Evolutionary conservation across 2,797 vertebrate species (phyloP), one percentile per base, ranked within the genome.

Genomic region (Enteromius viviparus): DNA sequence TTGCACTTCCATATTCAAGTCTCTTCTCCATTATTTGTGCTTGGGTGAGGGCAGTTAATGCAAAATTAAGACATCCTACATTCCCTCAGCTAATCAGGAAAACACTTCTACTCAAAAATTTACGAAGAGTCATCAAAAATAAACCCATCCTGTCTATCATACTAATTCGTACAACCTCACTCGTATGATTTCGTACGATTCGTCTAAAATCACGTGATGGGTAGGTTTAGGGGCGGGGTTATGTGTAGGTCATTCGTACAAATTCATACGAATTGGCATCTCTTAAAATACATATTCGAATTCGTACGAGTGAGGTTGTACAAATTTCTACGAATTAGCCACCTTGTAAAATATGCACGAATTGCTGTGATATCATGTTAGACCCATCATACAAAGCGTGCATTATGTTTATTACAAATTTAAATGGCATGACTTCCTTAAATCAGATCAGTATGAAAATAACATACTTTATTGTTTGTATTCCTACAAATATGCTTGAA

Each of bases 11-110:
- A 84, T 75, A 68, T 80, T 74, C 40, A 66, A 34, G n/a, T 14
- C 21, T 60, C 77, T 66, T 68, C 68, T 79, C 42, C 34, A 80
- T 79, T 80, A 79, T 84, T 75, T 42, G 58, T 80, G 60, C 47
- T 34, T n/a, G 53, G 77, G 47, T 45, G 37, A 49, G 4, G 37
- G 47, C 26, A 34, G 68, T 62, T 72, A 23, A 81, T 81, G 53
- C 53, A 62, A 81, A 71, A 81, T 81, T 72, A 72, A 81, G 78
- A 62, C 53, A 23, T 62, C 42, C 19, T 21, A 19, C 66, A n/a
- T 40, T 71, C 53, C 37, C 51, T 71, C 6, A 12, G 62, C 51
- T 70, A 45, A 80, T 70, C 15, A 40, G 5, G 14, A 26, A 42
- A 21, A 8, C 17, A 70, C 53, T 71, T 79, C 47, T 68, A 53